phyloP scores from a whole-genome alignment of 2,888 invertebrate genomes.

The Diaphora mendica region DNA sequence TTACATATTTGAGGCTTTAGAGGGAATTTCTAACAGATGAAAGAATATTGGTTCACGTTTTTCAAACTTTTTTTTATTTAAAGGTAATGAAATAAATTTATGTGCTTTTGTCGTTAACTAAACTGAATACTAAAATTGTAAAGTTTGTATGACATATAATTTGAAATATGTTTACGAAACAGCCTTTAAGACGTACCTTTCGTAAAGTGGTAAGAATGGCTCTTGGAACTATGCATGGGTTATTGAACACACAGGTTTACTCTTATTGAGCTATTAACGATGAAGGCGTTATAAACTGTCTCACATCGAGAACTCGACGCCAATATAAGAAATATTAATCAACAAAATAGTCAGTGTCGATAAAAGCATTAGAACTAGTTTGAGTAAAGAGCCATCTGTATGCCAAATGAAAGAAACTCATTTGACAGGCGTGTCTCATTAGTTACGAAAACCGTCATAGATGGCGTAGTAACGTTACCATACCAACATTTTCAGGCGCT shows the following conservation, averaged over 20 bases:
- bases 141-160: too few species aligned
- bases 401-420: neutral
- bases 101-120: too few species aligned
- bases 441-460: neutral
- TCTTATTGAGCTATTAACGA: neutral
- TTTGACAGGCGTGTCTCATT: neutral
- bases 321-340: neutral
- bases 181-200: neutral
- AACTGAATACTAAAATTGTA: too few species aligned
- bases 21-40: too few species aligned
- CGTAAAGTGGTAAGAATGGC: neutral
- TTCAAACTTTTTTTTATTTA: too few species aligned
- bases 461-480: neutral
- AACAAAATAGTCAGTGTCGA: neutral
- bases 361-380: neutral
- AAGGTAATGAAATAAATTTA: too few species aligned
- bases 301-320: neutral
- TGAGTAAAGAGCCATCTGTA: neutral
- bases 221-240: neutral
- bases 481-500: neutral
- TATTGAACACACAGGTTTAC: neutral
- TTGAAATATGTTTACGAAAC: neutral
- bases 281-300: neutral
- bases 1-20: too few species aligned
- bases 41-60: too few species aligned